phyloP scores from a whole-genome alignment of 2,888 invertebrate species.

The Hofmannophila pseudospretella region DNA sequence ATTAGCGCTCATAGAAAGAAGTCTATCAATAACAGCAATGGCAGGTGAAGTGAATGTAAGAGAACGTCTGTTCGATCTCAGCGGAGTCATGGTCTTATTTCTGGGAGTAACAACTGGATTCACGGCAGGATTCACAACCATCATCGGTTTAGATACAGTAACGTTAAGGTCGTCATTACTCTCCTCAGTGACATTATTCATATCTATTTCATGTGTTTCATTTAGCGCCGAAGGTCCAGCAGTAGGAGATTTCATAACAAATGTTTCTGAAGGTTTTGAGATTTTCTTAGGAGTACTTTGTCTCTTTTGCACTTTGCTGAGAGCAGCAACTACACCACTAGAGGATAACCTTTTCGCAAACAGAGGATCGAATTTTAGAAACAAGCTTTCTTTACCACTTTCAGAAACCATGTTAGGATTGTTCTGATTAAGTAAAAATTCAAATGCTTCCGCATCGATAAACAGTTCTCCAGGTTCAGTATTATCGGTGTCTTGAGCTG shows the following conservation, averaged over 20 bases:
- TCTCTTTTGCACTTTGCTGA: slow-evolving; percentile 43
- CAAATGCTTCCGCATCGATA: slow-evolving; percentile 67
- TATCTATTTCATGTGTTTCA: slow-evolving; percentile 25
- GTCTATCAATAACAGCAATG: slow-evolving; percentile 72
- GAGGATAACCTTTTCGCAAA: slow-evolving; percentile 60
- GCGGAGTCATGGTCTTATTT: slow-evolving; percentile 48
- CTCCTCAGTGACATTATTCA: slow-evolving; percentile 29
- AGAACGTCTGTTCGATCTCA: slow-evolving; percentile 56
- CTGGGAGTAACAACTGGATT: slow-evolving; percentile 49
- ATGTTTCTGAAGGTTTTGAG: slow-evolving; percentile 8
- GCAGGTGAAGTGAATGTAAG: slow-evolving; percentile 68
- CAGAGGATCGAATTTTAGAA: slow-evolving; percentile 67
- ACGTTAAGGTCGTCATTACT: slow-evolving; percentile 43
- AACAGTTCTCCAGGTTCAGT: slow-evolving; percentile 58
- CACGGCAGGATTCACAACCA: slow-evolving; percentile 66
- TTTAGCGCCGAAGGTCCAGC: slow-evolving; percentile 41
- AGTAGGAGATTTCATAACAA: slow-evolving; percentile 18
- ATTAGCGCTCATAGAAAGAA: slow-evolving; percentile 62
- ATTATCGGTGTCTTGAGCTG: slow-evolving; percentile 34
- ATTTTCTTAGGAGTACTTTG: slow-evolving; percentile 55
- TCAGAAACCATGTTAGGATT: slow-evolving; percentile 50
- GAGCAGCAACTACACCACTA: slow-evolving; percentile 48
- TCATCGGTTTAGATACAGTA: slow-evolving; percentile 59
- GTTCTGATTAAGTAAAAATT: slow-evolving; percentile 65
- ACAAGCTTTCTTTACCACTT: slow-evolving; percentile 68